These are phyloP conservation scores for Drosophila peninsularis DNA, from an alignment of 2,888 invertebrate species.

Conservation along the genomic window DNA sequence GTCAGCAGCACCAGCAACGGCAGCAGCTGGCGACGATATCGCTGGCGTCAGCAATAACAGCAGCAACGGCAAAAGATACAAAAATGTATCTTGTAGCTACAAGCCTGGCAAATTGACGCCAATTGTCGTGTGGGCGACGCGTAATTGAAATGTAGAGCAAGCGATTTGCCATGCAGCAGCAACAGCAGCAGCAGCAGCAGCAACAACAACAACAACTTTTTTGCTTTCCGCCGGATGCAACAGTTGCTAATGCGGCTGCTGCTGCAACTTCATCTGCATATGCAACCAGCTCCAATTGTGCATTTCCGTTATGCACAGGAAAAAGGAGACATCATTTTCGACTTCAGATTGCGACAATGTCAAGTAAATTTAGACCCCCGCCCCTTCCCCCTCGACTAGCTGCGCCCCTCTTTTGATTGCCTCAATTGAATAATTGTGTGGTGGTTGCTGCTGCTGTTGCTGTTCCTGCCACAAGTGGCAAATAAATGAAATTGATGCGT, in stretches of 20 bases:
- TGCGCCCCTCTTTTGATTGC: constrained; percentile 24
- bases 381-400: background rate
- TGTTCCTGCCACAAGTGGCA: constrained; percentile 76
- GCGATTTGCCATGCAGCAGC: constrained; percentile 30
- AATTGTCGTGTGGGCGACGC: constrained; percentile 65
- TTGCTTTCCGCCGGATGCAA: constrained; percentile 57
- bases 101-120: constrained; percentile 64
- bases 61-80: constrained; percentile 18
- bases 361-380: constrained; percentile 7
- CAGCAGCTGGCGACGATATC: constrained; percentile 41
- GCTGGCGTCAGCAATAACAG: constrained; percentile 22
- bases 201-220: background rate
- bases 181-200: background rate
- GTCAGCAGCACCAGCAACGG: constrained; percentile 41
- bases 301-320: constrained; percentile 35
- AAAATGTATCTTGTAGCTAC: constrained; percentile 58
- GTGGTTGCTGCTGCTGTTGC: constrained; percentile 26
- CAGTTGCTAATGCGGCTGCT: constrained; percentile 9
- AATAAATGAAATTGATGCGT: constrained; percentile 79
- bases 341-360: constrained; percentile 57
- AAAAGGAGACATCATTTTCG: constrained; percentile 24
- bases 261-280: constrained; percentile 56
- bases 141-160: constrained; percentile 76
- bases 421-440: constrained; percentile 78
- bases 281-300: constrained; percentile 40